Evolutionary conservation across 2,113 vertebrate genomes (phyloP).

Genomic region (Macroglossus sobrinus): DNA sequence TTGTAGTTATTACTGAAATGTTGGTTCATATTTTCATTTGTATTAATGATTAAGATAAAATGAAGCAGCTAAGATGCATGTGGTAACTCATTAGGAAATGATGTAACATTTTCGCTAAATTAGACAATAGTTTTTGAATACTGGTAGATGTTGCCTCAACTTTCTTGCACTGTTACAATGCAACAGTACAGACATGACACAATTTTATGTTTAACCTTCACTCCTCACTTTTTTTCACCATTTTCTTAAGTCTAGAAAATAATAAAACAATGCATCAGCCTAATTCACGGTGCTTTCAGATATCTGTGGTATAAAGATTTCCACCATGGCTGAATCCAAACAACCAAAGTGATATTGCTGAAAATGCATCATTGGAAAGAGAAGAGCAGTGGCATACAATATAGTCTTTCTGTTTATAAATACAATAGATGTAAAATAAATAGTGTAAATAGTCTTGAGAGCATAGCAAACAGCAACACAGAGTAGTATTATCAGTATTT

Average conservation of each 20-base stretch:
- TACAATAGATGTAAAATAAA: neutral
- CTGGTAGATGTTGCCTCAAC: neutral
- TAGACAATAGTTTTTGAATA: neutral
- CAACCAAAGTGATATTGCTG: neutral
- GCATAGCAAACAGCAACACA: neutral
- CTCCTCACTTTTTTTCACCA: neutral
- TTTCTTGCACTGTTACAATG: neutral
- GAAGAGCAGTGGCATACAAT: fast-evolving
- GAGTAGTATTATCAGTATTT: neutral
- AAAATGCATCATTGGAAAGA: neutral
- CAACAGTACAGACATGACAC: neutral
- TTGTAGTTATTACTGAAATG: neutral
- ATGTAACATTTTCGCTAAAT: neutral
- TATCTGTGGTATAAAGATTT: neutral
- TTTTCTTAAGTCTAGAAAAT: neutral
- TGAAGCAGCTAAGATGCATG: neutral
- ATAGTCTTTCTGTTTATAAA: neutral
- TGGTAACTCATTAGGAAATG: neutral
- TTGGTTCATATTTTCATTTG: neutral
- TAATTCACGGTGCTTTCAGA: neutral
- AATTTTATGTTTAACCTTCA: neutral
- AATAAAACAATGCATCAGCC: neutral
- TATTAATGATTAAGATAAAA: neutral
- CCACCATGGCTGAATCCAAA: neutral
- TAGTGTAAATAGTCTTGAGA: neutral